Conservation (phyloP, 1,140 invertebrate genomes). For the Drosophila ironensis region DNA sequence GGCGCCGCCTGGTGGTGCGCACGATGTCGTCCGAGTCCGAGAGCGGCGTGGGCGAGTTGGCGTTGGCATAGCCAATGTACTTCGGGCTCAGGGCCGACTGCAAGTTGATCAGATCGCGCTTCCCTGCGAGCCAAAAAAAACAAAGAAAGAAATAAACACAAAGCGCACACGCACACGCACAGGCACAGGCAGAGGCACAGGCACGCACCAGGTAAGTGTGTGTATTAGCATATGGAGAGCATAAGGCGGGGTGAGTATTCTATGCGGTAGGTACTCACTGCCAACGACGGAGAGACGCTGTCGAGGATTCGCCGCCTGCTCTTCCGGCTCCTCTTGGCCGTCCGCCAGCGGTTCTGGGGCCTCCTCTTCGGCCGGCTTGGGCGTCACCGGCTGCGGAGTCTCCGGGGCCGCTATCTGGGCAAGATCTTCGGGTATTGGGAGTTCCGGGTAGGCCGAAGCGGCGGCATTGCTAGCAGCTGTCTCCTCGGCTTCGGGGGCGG, state of each 20-base stretch:
- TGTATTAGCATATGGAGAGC: conserved; percentile 16
- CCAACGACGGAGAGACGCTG: conserved; percentile 7
- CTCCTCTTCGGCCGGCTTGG: background rate
- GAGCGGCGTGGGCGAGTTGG: conserved; percentile 44
- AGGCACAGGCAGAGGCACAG: background rate
- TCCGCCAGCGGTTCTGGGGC: background rate
- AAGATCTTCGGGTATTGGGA: no score
- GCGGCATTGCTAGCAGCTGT: no score
- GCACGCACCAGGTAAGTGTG: background rate
- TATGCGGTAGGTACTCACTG: conserved; percentile 42
- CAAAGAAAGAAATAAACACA: no score
- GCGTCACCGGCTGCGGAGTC: background rate
- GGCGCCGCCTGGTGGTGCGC: conserved; percentile 52
- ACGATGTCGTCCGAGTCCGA: conserved; percentile 36
- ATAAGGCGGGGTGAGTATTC: background rate
- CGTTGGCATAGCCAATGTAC: conserved; percentile 65
- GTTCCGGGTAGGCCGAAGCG: no score
- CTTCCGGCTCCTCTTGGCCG: no score
- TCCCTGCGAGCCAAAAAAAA: no score
- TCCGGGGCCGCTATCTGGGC: background rate
- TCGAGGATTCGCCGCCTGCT: background rate
- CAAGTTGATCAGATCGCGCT: conserved; percentile 65
- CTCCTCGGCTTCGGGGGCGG: background rate
- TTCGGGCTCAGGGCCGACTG: conserved; percentile 64
- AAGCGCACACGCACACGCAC: conserved; percentile 1